Evolutionary conservation across 2,888 invertebrate genomes (phyloP).

Genomic region (Agonopterix heracliana): DNA sequence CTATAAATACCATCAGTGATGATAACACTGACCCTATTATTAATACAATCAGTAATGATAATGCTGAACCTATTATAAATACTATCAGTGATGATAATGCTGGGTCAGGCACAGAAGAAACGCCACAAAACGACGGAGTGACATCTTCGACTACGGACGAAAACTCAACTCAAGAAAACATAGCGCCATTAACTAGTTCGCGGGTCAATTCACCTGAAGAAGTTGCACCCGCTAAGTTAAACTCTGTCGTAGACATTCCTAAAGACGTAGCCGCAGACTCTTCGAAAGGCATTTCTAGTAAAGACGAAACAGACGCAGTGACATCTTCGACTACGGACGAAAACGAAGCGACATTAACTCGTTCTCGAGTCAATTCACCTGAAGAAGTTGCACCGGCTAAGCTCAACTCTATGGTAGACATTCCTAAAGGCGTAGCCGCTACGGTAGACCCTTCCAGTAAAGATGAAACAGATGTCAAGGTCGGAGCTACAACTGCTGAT

Average conservation of each 20-base stretch:
- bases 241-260: neutral
- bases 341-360: conserved; percentile 1
- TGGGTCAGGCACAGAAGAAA: conserved; percentile 13
- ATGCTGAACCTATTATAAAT: conserved; percentile 17
- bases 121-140: conserved; percentile 4
- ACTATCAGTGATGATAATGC: conserved; percentile 12
- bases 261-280: too few species aligned
- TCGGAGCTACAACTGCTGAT: conserved; percentile 49
- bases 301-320: conserved; percentile 1
- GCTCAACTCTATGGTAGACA: conserved; percentile 17
- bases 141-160: neutral
- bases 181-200: neutral
- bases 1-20: conserved; percentile 12
- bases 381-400: conserved; percentile 6
- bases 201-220: neutral
- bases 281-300: too few species aligned
- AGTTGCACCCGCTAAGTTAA: conserved; percentile 7
- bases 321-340: neutral
- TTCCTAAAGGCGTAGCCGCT: conserved; percentile 12
- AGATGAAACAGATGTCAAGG: conserved; percentile 35
- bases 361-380: neutral
- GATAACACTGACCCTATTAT: conserved; percentile 20
- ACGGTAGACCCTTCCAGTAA: conserved; percentile 6
- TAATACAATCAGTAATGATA: conserved; percentile 11
- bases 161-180: conserved; percentile 9